These are phyloP conservation scores for Bombus sibiricus DNA, from an alignment of 1,140 invertebrate species.

Conservation along the genomic window DNA sequence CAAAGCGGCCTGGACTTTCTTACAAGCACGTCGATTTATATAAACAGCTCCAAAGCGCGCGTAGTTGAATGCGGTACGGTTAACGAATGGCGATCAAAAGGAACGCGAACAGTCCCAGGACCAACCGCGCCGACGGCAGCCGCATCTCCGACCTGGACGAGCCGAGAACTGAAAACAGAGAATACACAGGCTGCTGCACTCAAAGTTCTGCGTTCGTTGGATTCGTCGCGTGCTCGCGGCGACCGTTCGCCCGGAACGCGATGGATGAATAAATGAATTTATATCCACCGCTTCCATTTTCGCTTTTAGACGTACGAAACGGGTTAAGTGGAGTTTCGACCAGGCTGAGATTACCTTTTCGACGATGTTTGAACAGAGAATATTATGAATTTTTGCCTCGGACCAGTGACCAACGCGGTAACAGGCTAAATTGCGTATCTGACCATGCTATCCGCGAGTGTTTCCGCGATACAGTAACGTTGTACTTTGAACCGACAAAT, in stretches of 20 bases:
- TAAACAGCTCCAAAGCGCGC: conserved; percentile 75
- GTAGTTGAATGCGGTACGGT: conserved; percentile 66
- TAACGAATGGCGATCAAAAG: conserved; percentile 71
- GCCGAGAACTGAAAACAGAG: conserved; percentile 69
- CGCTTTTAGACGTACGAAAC: background rate
- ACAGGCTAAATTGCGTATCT: background rate
- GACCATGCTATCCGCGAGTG: too few relatives aligned
- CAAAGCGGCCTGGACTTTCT: conserved; percentile 51
- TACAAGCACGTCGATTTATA: conserved; percentile 76
- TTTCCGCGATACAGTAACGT: background rate
- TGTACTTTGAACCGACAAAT: background rate
- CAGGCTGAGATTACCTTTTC: background rate
- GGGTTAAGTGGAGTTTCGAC: background rate
- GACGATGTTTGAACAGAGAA: background rate
- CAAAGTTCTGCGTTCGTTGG: background rate
- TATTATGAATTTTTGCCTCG: background rate
- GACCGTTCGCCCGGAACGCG: background rate
- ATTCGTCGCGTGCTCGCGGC: too few relatives aligned
- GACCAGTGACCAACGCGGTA: background rate
- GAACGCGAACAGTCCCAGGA: conserved; percentile 68
- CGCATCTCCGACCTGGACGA: conserved; percentile 57
- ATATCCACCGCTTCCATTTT: background rate
- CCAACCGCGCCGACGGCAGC: conserved; percentile 53
- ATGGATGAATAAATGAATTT: conserved; percentile 2
- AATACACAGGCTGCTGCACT: conserved; percentile 28